Evolutionary conservation across 1,140 invertebrate species (phyloP).

Genomic region (Araneus ventricosus): DNA sequence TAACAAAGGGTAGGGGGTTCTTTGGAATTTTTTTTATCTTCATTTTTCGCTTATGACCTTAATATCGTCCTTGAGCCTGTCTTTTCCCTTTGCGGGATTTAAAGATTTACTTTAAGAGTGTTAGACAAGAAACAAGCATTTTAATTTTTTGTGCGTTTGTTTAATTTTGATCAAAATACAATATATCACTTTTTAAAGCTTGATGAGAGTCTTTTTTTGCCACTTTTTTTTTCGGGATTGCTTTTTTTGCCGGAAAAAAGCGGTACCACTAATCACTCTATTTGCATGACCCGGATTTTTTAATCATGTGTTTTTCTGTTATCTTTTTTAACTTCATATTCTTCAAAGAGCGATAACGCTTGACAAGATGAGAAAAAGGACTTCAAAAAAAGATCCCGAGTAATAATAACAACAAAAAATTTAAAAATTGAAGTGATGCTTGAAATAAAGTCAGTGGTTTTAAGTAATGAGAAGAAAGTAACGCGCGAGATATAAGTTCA

Average conservation of each 20-base stretch:
- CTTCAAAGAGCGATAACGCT: constrained; percentile 50
- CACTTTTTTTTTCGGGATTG: not conserved
- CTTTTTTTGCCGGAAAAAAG: constrained; percentile 27
- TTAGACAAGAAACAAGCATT: constrained; percentile 66
- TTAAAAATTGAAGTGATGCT: not conserved
- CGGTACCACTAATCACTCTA: constrained; percentile 61
- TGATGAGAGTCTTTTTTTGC: constrained; percentile 50
- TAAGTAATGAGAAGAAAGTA: no score
- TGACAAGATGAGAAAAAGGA: constrained; percentile 46
- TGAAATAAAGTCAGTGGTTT: constrained; percentile 24
- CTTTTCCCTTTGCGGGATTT: constrained; percentile 57
- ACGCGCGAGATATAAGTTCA: no score
- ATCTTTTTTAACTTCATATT: constrained; percentile 24
- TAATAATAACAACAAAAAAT: not conserved
- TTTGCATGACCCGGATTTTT: constrained; percentile 55
- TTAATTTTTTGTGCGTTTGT: constrained; percentile 22
- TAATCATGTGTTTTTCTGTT: constrained; percentile 43
- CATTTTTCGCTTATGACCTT: constrained; percentile 70
- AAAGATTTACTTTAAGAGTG: constrained; percentile 75
- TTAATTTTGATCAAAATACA: constrained; percentile 72
- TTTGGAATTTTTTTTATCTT: constrained; percentile 26
- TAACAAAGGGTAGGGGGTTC: constrained; percentile 67
- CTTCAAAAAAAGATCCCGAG: not conserved
- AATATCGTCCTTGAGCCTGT: constrained; percentile 66
- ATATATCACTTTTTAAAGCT: constrained; percentile 68